These are phyloP conservation scores for Drosophila burlai DNA, from an alignment of 1,140 invertebrate genomes.

Conservation along the genomic window DNA sequence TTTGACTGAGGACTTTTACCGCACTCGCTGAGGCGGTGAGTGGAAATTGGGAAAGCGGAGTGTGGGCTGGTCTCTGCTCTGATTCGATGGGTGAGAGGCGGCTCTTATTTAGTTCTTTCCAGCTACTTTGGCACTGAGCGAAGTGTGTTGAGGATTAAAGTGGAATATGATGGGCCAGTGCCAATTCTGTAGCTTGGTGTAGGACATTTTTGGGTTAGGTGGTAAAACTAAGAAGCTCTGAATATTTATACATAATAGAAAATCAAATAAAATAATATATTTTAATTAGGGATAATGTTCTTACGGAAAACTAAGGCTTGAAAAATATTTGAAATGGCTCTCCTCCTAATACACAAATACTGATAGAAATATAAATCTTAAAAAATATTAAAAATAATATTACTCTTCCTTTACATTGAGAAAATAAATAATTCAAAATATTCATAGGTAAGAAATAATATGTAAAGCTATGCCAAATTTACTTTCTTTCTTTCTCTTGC, in stretches of 20 bases:
- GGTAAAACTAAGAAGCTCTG: neutral
- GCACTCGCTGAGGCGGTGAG: conserved; percentile 30
- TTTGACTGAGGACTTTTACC: conserved; percentile 73
- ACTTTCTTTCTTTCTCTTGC: neutral
- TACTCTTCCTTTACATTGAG: too few species aligned
- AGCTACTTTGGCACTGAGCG: conserved; percentile 48
- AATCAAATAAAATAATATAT: neutral
- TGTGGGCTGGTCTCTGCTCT: conserved; percentile 15
- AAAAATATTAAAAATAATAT: neutral
- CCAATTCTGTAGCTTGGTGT: neutral
- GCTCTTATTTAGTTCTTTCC: conserved; percentile 48
- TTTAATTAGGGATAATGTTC: too few species aligned
- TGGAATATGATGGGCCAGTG: conserved; percentile 12
- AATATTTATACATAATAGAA: neutral
- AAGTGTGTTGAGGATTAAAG: conserved; percentile 11
- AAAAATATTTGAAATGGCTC: too few species aligned
- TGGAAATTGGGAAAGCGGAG: conserved; percentile 24
- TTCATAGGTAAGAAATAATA: too few species aligned
- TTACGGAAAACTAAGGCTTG: too few species aligned
- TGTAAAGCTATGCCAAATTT: too few species aligned
- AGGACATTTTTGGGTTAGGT: neutral
- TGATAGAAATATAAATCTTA: too few species aligned
- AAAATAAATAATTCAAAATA: too few species aligned
- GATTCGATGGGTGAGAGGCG: conserved; percentile 29
- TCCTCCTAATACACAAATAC: too few species aligned